Evolutionary conservation across 35 echinoderm and acorn worm genomes (phyloP).

Genomic region (Lytechinus variegatus): DNA sequence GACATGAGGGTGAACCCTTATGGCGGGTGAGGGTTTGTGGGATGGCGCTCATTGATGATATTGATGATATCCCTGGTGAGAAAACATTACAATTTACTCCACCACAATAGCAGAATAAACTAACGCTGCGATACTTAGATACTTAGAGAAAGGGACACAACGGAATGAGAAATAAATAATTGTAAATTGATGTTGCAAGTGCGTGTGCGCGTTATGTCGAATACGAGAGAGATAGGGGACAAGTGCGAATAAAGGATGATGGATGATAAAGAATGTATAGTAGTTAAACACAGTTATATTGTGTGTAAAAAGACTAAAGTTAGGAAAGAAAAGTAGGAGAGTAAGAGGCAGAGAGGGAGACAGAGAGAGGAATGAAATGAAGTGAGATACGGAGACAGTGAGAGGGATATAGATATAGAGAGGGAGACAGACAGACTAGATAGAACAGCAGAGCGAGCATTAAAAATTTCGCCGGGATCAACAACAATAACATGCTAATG

Average conservation of each 20-base stretch:
- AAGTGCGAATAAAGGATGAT: too few species aligned
- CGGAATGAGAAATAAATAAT: too few species aligned
- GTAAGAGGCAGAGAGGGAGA: neutral
- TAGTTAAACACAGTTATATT: neutral
- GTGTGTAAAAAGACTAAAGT: neutral
- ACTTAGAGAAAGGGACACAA: too few species aligned
- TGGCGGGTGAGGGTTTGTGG: neutral
- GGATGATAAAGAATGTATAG: neutral
- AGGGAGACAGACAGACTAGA: too few species aligned
- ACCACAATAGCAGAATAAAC: too few species aligned
- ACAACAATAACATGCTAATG: slow-evolving; percentile 13
- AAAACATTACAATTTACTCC: neutral
- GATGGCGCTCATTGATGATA: neutral
- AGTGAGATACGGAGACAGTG: too few species aligned
- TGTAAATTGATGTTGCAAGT: too few species aligned
- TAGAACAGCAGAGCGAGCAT: neutral
- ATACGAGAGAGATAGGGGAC: too few species aligned
- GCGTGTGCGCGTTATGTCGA: too few species aligned
- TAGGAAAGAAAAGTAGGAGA: neutral
- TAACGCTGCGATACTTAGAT: too few species aligned
- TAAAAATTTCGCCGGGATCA: neutral
- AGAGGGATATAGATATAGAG: too few species aligned
- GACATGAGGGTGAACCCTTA: neutral
- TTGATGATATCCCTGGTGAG: neutral
- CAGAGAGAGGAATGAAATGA: neutral